Evolutionary conservation across 37 sponge, comb jelly and placozoan genomes (phyloP), one percentile per base, ranked within the genome.

Genomic region (Ianthella basta): DNA sequence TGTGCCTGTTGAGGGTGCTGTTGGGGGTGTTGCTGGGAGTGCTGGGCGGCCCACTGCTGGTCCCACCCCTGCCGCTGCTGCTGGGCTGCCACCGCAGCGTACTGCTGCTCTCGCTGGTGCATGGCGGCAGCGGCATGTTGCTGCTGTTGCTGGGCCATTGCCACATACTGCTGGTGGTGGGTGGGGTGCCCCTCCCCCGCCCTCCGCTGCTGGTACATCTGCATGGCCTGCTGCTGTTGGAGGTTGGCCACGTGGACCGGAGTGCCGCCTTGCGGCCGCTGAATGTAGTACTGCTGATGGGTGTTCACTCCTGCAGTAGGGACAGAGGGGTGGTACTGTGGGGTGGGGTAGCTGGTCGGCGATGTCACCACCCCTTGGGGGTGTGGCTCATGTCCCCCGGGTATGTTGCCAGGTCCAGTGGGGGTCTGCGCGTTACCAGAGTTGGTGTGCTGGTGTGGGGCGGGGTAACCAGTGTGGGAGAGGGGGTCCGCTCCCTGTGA

Each of bases 331-430:
- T 44, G 50, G 50, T 44, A 44, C 50, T 44, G 50, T 8, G 3
- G 50, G 50, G 50, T 44, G 50, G 50, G 50, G 50, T 44, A 44
- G 50, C 50, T 44, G 50, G 63, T 61, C 27, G 63, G 25, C 27
- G 63, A 61, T 10, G 63, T 61, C 27, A 25, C 63, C 27, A 25
- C 27, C 10, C 25, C 37, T 21, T 34, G 36, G 32, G 34, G 72
- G 72, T 70, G 72, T 20, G 72, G 36, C 32, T 70, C 72, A 16
- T 70, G 72, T 5, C 33, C 50, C 3, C 50, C 36, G 72, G 72
- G 64, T 4, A 27, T 61, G 64, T 61, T n/a, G 24, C 27, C 27
- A 6, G 64, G 29, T 4, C 24, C 24, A 12, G 64, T 61, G 64
- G 64, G 64, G 12, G 24, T 61, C 27, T 61, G 64, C 2, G 64